Evolutionary conservation across 2,797 vertebrate species (phyloP), one percentile per base, ranked within the genome.

Genomic region (Notoglanidium macrostoma): DNA sequence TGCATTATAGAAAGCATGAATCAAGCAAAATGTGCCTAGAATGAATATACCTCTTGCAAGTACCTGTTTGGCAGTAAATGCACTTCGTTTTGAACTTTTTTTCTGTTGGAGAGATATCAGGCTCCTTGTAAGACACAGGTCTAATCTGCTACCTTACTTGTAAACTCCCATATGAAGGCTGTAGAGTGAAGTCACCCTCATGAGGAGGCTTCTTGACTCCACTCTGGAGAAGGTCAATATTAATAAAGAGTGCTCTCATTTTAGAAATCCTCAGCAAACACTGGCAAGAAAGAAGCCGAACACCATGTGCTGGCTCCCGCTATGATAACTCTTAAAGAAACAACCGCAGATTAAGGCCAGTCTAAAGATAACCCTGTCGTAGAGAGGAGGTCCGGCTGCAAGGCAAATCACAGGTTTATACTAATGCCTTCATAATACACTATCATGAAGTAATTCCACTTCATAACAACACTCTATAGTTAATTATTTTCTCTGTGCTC

Each of bases 191-290:
- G 85, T 76, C 0, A 0, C 61, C 83, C 57, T 88, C 1, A 0
- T 15, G 61, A 90, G 65, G 23, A 44, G 68, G 26, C 61, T 67
- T 67, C 19, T 9, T 29, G 85, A 72, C 51, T n/a, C 26, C 73
- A 1, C 1, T 68, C 0, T 81, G 49, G 72, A 0, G 51, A 88
- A 91, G 88, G 81, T 86, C 91, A 91, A 70, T 63, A 49, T 49
- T 51, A 90, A 57, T 61, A 80, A 65, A 79, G 70, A 51, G 23
- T 1, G 12, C 63, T 70, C 26, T 78, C 49, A 74, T 77, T 76
- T 73, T 5, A n/a, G 49, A 68, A 19, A 65, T 61, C 35, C 51
- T 61, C 46, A 3, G 80, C 79, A 83, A 88, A 88, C 84, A 88
- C 61, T n/a, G 51, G 61, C 0, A 32, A n/a, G 77, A 46, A 83